Conservation (phyloP, 1,140 invertebrate genomes). For the Drosophila leontia region DNA sequence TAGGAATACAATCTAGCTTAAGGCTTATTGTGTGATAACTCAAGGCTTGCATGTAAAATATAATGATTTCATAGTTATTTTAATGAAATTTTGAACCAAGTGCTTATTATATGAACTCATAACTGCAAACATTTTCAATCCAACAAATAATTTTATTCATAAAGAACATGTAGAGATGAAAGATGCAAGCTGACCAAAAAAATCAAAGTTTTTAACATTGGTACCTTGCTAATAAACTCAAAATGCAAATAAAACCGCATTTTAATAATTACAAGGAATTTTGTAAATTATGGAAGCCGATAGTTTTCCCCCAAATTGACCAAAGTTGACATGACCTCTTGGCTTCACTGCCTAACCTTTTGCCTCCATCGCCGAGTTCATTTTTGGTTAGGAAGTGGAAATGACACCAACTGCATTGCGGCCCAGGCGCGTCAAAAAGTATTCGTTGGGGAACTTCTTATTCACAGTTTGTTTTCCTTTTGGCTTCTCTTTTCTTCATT, state of each 20-base stretch:
- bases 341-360: constrained; percentile 13
- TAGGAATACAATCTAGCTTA: background rate
- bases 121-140: background rate
- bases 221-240: background rate
- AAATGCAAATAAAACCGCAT: background rate
- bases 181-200: background rate
- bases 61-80: too few relatives aligned
- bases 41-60: background rate
- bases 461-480: constrained; percentile 56
- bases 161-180: background rate
- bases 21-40: background rate
- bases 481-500: constrained; percentile 3
- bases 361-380: constrained; percentile 38
- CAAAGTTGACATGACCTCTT: constrained; percentile 26
- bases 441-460: constrained; percentile 67
- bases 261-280: background rate
- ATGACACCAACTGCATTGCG: constrained; percentile 77
- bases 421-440: constrained; percentile 72
- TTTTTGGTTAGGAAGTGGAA: constrained; percentile 54
- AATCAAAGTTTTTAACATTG: background rate
- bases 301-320: background rate
- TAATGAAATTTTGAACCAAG: too few relatives aligned
- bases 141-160: background rate
- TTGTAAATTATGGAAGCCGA: background rate
- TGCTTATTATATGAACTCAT: too few relatives aligned